Evolutionary conservation across 2,888 invertebrate species (phyloP).

Genomic region (Heteromyza rotundicornis): DNA sequence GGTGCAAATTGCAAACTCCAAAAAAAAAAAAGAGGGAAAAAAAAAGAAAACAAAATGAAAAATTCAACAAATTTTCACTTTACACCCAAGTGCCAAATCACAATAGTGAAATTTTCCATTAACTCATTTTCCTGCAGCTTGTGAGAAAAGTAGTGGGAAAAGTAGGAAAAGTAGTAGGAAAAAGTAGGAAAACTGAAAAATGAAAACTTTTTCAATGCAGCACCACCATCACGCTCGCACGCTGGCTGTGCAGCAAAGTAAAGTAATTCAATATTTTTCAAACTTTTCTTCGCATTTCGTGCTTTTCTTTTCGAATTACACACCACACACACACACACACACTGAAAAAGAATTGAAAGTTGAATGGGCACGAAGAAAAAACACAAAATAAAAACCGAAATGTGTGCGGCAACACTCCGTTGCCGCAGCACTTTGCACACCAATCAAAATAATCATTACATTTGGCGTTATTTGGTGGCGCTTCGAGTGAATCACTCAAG

Average conservation of each 20-base stretch:
- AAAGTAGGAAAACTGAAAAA: not conserved
- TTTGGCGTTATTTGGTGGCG: not conserved
- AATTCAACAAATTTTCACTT: not conserved
- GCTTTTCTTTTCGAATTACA: not conserved
- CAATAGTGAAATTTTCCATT: constrained; percentile 52
- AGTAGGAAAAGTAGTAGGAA: not conserved
- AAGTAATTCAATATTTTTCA: constrained; percentile 49
- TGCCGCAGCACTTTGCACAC: not conserved
- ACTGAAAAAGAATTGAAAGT: not conserved
- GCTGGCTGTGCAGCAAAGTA: too few relatives aligned
- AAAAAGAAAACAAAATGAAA: not conserved
- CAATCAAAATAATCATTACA: constrained; percentile 14
- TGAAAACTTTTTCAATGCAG: not conserved
- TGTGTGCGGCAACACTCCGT: not conserved
- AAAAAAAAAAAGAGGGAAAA: not conserved
- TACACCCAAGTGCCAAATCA: constrained; percentile 36
- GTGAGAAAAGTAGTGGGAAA: not conserved
- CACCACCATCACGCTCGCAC: too few relatives aligned
- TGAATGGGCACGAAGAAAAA: not conserved
- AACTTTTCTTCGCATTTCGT: constrained; percentile 31
- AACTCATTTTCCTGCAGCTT: constrained; percentile 45
- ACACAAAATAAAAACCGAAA: not conserved
- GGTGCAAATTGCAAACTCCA: too few relatives aligned
- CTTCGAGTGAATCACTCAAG: too few relatives aligned
- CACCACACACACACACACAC: not conserved